Evolutionary conservation across 2,888 invertebrate species (phyloP).

Genomic region (Epinotia bilunana): DNA sequence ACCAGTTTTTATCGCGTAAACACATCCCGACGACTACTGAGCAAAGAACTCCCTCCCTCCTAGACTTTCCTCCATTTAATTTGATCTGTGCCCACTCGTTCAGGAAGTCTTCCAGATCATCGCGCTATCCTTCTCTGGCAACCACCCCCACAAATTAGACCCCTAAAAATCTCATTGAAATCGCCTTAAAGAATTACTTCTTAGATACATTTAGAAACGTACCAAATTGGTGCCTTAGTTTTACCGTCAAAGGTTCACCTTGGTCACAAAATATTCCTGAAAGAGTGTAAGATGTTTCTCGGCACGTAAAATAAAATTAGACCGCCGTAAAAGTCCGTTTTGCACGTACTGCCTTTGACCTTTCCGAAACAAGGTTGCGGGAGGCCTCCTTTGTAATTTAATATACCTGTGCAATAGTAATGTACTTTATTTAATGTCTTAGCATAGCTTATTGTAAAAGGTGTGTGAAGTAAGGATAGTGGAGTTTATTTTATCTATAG

Average conservation of each 20-base stretch:
- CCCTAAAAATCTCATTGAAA: neutral
- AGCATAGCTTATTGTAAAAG: conserved; percentile 15
- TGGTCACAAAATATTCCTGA: neutral
- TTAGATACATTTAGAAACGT: neutral
- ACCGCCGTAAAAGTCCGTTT: conserved; percentile 37
- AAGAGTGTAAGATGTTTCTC: conserved; percentile 20
- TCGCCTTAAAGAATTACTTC: neutral
- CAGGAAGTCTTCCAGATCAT: no score
- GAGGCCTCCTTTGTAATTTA: conserved; percentile 32
- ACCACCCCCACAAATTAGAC: no score
- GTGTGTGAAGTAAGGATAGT: neutral
- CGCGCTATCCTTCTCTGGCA: no score
- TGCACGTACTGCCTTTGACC: conserved; percentile 38
- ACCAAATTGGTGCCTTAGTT: neutral
- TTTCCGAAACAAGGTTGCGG: conserved; percentile 32
- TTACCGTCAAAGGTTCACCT: neutral
- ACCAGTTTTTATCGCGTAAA: no score
- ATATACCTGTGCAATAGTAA: conserved; percentile 36
- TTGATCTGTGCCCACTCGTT: no score
- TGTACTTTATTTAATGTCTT: conserved; percentile 36
- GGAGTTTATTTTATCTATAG: neutral
- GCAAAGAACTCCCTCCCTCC: no score
- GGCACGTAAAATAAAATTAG: conserved; percentile 37
- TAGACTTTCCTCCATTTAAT: no score
- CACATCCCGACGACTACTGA: no score